phyloP scores from a whole-genome alignment of 53 echinoderm and acorn worm genomes.

The Glandiceps talaboti region DNA sequence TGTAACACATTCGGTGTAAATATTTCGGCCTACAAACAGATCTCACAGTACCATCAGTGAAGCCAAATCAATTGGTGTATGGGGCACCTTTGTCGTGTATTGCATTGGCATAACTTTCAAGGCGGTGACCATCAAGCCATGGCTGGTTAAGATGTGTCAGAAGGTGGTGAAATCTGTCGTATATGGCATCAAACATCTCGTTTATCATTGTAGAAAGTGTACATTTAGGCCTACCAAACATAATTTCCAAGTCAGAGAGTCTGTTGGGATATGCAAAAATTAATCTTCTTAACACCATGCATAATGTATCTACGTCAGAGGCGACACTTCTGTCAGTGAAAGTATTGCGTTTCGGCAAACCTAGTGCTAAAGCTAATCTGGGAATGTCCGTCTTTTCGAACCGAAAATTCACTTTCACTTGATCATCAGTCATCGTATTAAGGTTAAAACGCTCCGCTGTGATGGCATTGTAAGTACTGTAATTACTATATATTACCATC shows the following conservation, averaged over 20 bases:
- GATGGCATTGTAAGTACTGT: not conserved
- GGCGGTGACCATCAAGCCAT: constrained; percentile 14
- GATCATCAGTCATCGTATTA: not conserved
- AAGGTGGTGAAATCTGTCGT: too few species aligned
- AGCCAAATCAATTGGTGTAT: constrained; percentile 16
- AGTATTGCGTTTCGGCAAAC: not conserved
- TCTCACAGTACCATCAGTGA: constrained; percentile 23
- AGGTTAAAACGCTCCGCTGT: not conserved
- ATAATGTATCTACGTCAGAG: not conserved
- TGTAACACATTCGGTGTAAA: constrained; percentile 2
- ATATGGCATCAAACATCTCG: not conserved
- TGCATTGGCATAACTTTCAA: constrained; percentile 15
- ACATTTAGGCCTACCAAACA: not conserved
- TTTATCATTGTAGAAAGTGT: not conserved
- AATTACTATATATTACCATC: not conserved
- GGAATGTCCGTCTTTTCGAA: not conserved
- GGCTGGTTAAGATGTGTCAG: constrained; percentile 16
- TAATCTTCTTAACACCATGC: not conserved
- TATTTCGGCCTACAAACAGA: constrained; percentile 23
- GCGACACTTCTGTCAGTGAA: not conserved
- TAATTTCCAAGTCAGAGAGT: not conserved
- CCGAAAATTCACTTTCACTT: not conserved
- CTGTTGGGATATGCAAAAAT: not conserved
- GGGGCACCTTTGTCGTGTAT: constrained; percentile 14
- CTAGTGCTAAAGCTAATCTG: not conserved